Evolutionary conservation across 1,140 invertebrate species (phyloP).

Genomic region (Drosophila virilis): DNA sequence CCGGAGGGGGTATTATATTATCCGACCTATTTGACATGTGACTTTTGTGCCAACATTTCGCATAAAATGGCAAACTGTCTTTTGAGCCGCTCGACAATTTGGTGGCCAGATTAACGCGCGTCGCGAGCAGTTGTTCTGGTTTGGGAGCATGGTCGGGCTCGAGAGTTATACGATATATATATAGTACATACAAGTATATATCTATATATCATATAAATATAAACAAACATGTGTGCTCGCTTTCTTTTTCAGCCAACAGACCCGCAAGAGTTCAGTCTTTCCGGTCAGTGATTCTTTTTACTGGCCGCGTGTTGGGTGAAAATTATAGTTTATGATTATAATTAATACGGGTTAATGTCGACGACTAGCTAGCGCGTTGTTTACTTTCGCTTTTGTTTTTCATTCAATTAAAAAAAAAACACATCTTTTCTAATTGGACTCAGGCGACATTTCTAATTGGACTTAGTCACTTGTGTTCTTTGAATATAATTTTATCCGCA

Average conservation of each 20-base stretch:
- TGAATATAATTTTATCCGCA: too few relatives aligned
- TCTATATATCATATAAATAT: neutral
- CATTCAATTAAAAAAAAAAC: neutral
- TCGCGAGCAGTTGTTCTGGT: conserved; percentile 1
- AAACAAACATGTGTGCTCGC: conserved; percentile 9
- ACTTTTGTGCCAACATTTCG: conserved; percentile 45
- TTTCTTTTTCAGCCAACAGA: conserved; percentile 54
- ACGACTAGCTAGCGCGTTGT: conserved; percentile 22
- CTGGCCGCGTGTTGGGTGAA: conserved; percentile 57
- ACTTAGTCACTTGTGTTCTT: neutral
- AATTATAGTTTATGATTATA: conserved; percentile 74
- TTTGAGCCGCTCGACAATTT: conserved; percentile 14
- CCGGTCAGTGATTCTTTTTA: conserved; percentile 73
- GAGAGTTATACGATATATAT: neutral
- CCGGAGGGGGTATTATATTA: neutral
- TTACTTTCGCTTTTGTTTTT: conserved; percentile 61
- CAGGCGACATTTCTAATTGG: neutral
- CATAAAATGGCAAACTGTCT: conserved; percentile 43
- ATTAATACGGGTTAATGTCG: conserved; percentile 73
- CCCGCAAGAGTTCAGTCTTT: conserved; percentile 54
- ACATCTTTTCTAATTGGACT: conserved; percentile 18
- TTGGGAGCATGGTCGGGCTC: neutral
- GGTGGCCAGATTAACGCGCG: conserved; percentile 1
- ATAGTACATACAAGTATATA: neutral
- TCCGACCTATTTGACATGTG: conserved; percentile 50